Evolutionary conservation across 2,113 vertebrate species (phyloP).

Genomic region (Motacilla alba): DNA sequence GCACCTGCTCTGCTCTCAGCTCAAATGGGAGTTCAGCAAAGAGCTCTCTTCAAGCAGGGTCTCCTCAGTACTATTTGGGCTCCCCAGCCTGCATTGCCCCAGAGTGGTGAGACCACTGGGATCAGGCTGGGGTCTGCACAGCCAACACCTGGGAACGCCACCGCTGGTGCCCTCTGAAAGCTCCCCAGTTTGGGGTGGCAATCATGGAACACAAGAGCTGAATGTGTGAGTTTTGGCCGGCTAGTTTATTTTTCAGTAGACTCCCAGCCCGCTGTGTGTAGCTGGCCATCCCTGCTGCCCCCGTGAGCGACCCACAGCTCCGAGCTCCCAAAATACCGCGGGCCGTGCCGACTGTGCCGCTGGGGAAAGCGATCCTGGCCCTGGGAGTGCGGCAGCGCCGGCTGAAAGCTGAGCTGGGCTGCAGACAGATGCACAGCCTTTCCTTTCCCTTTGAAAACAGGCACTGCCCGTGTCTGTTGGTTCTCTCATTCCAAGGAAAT

Average conservation of each 20-base stretch:
- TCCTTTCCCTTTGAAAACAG: background rate
- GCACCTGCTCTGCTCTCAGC: background rate
- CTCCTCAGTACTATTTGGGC: background rate
- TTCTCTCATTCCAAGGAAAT: background rate
- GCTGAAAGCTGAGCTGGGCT: background rate
- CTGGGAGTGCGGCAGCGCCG: accelerated
- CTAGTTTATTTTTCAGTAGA: background rate
- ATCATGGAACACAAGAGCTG: background rate
- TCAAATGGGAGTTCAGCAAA: background rate
- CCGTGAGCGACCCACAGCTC: background rate
- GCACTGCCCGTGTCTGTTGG: background rate
- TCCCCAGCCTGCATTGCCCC: background rate
- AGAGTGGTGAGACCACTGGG: accelerated
- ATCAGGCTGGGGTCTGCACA: accelerated
- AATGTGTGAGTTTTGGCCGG: accelerated
- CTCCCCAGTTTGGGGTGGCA: background rate
- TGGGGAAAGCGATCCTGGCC: background rate
- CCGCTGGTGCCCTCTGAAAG: accelerated
- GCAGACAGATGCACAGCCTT: background rate
- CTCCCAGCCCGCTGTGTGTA: accelerated
- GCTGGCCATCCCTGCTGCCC: background rate
- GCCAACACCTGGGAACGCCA: accelerated
- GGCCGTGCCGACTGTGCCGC: accelerated
- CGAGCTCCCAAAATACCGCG: accelerated
- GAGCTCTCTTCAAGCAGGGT: background rate